These are phyloP conservation scores for Pimephales promelas DNA, from an alignment of 2,113 vertebrate species.

Conservation along the genomic window DNA sequence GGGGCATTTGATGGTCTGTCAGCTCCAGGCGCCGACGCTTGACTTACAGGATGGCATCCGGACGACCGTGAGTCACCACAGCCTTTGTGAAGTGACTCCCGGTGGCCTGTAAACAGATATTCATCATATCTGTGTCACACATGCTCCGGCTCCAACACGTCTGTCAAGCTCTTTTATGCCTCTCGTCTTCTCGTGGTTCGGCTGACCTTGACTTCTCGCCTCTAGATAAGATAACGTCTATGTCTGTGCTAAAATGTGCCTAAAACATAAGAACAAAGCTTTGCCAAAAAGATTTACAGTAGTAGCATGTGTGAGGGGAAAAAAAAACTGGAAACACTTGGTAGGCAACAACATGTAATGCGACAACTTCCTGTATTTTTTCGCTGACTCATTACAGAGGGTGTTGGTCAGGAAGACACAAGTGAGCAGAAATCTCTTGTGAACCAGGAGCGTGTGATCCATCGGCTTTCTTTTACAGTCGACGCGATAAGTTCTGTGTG, in stretches of 20 bases:
- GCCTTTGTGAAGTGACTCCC: slow-evolving; percentile 47
- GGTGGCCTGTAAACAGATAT: slow-evolving; percentile 53
- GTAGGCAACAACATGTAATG: background rate
- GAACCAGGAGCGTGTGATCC: background rate
- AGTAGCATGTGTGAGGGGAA: background rate
- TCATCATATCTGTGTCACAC: slow-evolving; percentile 56
- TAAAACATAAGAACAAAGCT: background rate
- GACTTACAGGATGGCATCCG: slow-evolving; percentile 12
- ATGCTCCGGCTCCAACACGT: slow-evolving; percentile 51
- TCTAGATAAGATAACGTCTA: slow-evolving; percentile 35
- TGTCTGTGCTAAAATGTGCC: slow-evolving; percentile 31
- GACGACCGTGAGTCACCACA: slow-evolving; percentile 57
- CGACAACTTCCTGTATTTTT: slow-evolving; percentile 54
- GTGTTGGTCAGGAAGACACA: slow-evolving; percentile 4
- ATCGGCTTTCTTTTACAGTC: background rate
- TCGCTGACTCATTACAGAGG: slow-evolving; percentile 43
- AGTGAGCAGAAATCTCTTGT: background rate
- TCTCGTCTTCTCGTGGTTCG: background rate
- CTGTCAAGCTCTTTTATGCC: slow-evolving; percentile 44
- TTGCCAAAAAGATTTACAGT: background rate
- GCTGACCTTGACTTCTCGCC: background rate
- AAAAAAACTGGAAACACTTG: slow-evolving; percentile 1
- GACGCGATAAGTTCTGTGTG: too few relatives aligned
- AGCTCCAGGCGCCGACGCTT: slow-evolving; percentile 20
- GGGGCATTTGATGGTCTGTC: slow-evolving; percentile 35